phyloP scores from a whole-genome alignment of 2,888 invertebrate genomes.

The Stenolophus ochropezus region DNA sequence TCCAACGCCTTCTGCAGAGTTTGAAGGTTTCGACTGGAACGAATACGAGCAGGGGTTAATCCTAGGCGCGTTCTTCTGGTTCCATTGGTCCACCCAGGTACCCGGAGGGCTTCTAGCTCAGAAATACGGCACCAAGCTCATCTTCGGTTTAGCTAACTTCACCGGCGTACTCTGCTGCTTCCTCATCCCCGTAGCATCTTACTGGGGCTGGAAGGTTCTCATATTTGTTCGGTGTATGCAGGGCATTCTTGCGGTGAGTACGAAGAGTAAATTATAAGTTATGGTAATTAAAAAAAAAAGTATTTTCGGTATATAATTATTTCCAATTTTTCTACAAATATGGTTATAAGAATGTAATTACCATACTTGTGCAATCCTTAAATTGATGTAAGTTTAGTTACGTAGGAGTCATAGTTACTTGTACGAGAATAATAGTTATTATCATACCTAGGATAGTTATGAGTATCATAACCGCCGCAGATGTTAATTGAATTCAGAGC shows the following conservation, averaged over 20 bases:
- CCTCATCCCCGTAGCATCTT: constrained; percentile 80
- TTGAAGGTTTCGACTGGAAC: constrained; percentile 76
- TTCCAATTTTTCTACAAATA: too few relatives aligned
- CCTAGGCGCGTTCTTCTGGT: constrained; percentile 83
- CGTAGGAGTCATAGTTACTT: too few relatives aligned
- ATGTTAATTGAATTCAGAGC: too few relatives aligned
- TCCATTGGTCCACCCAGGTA: constrained; percentile 82
- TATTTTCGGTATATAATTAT: too few relatives aligned
- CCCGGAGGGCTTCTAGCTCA: constrained; percentile 83
- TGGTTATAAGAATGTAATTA: too few relatives aligned
- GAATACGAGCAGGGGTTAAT: constrained; percentile 79
- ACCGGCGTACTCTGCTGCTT: constrained; percentile 79
- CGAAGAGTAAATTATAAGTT: too few relatives aligned
- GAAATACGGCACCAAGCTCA: constrained; percentile 81
- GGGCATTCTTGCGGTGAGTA: constrained; percentile 81
- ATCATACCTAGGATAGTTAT: too few relatives aligned
- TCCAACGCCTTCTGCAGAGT: neutral
- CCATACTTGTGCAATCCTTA: too few relatives aligned
- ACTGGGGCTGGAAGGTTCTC: constrained; percentile 76
- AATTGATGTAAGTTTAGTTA: too few relatives aligned
- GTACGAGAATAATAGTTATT: too few relatives aligned
- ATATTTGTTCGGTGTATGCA: constrained; percentile 79
- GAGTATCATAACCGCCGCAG: too few relatives aligned
- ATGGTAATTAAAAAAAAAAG: too few relatives aligned
- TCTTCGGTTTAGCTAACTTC: constrained; percentile 82